Percentiles rank a stretch among this genome's conserved stretches.
Conservation (phyloP, 2,797 vertebrate species). For the Poeciliopsis paucimaculata region DNA sequence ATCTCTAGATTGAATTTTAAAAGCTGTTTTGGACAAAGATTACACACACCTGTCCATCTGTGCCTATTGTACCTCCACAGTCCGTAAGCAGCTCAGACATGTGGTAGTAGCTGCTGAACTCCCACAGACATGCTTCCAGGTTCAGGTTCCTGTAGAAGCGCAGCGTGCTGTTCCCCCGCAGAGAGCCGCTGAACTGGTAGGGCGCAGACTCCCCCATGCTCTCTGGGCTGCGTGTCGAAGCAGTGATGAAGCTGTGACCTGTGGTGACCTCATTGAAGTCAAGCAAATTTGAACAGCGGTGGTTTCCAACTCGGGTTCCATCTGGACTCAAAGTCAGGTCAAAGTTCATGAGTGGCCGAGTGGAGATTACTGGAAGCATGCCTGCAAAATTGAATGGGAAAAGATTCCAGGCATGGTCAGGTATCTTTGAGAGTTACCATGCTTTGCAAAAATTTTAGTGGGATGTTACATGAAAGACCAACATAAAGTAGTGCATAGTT, state of each 20-base stretch:
- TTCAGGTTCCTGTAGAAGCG: conserved; percentile 93
- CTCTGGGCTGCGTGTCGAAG: conserved; percentile 78
- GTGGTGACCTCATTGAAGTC: conserved; percentile 90
- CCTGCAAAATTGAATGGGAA: conserved; percentile 71
- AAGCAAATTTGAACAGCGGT: conserved; percentile 93
- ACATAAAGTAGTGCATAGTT: neutral
- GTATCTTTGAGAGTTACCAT: conserved; percentile 14
- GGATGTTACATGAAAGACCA: neutral
- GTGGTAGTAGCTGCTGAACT: conserved; percentile 92
- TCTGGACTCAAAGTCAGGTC: conserved; percentile 93
- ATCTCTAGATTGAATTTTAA: conserved; percentile 46
- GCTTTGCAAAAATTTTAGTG: neutral
- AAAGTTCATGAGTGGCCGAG: conserved; percentile 90
- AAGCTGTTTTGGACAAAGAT: conserved; percentile 17
- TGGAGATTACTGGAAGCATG: conserved; percentile 93
- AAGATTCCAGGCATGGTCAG: conserved; percentile 3
- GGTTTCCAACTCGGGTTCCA: conserved; percentile 90
- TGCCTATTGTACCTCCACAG: conserved; percentile 91
- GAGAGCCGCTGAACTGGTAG: conserved; percentile 85
- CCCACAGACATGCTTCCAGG: conserved; percentile 93
- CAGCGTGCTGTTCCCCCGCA: conserved; percentile 84
- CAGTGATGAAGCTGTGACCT: conserved; percentile 88
- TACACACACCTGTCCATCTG: conserved; percentile 90
- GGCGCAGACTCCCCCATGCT: conserved; percentile 84
- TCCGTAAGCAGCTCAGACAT: conserved; percentile 94